Percentiles rank a stretch among this genome's conserved stretches.
Conservation (phyloP, 2,797 vertebrate species). For the Syndactyla subalaris region DNA sequence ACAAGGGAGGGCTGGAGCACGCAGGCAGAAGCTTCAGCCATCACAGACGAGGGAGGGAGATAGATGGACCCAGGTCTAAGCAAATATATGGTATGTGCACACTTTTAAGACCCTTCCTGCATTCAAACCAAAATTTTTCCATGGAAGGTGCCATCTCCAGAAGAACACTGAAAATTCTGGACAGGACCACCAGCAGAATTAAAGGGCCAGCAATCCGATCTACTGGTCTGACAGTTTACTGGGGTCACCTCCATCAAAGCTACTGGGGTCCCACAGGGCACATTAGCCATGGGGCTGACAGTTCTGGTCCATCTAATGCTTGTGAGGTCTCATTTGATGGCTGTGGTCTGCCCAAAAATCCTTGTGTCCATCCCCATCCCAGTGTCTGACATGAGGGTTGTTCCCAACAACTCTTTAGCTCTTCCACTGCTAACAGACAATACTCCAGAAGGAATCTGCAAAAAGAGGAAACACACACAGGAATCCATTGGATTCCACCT, state of each 20-base stretch:
- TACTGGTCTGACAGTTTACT: background rate
- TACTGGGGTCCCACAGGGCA: background rate
- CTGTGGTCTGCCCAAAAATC: background rate
- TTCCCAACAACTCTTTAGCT: background rate
- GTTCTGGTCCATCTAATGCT: background rate
- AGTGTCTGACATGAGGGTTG: background rate
- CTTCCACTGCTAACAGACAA: background rate
- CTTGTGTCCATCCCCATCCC: background rate
- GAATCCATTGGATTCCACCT: background rate
- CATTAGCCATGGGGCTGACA: accelerated
- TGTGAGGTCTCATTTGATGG: background rate
- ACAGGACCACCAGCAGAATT: background rate
- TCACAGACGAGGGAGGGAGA: background rate
- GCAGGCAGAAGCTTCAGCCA: background rate
- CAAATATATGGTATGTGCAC: background rate
- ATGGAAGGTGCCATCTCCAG: background rate
- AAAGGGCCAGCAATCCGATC: background rate
- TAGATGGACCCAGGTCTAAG: background rate
- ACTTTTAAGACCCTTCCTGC: background rate
- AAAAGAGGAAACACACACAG: accelerated
- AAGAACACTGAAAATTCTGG: background rate
- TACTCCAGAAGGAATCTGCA: background rate
- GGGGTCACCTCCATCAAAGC: background rate
- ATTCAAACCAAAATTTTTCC: background rate
- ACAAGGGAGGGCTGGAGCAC: background rate